Base-by-base conservation (phyloP, 2,888 invertebrate genomes). In the Anticlea derivata region DNA sequence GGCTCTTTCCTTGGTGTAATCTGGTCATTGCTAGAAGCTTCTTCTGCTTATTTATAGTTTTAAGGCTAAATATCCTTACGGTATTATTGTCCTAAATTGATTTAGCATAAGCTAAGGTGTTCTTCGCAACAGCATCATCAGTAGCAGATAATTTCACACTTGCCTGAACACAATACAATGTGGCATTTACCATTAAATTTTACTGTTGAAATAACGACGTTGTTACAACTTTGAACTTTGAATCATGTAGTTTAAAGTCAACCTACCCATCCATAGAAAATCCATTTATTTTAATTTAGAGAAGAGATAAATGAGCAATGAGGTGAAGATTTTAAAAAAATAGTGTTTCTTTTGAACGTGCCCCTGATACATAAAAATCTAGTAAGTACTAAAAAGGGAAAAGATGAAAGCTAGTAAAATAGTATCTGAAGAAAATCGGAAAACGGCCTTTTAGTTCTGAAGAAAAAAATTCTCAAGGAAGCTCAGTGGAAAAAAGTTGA, bases 121-220 rank as follows among this genome's bases (percentile, higher is more conserved):
- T 7, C 24, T 37, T 45, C 54, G 43, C 56, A 37, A 51, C 48
- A 60, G 49, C 39, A 53, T 37, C 47, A 60, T 55, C 49, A 53
- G 55, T 50, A 54, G 56, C 50, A 65, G 64, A 55, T 63, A 62
- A 66, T 70, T 73, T 76, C 80, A 69, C 66, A 77, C 76, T 75
- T 71, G 75, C 82, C 69, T 79, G 77, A 78, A 75, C 73, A 79
- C 77, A 73, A 74, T 76, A 74, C 58, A 62, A 67, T 64, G 65
- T 46, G 59, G 57, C 50, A 34, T 31, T 22, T 23, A 23, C 35
- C 38, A 50, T 46, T 45, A 46, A 13, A 41, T 34, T 13, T 40
- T 1, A 37, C 27, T 30, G 29, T 8, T 29, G 20, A 52, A 26
- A 55, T 13, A 40, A 17, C 5, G 31, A n/a, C 6, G 27, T 24